These are phyloP conservation scores for Nyctibius bracteatus DNA, from an alignment of 2,113 vertebrate species.

Conservation along the genomic window DNA sequence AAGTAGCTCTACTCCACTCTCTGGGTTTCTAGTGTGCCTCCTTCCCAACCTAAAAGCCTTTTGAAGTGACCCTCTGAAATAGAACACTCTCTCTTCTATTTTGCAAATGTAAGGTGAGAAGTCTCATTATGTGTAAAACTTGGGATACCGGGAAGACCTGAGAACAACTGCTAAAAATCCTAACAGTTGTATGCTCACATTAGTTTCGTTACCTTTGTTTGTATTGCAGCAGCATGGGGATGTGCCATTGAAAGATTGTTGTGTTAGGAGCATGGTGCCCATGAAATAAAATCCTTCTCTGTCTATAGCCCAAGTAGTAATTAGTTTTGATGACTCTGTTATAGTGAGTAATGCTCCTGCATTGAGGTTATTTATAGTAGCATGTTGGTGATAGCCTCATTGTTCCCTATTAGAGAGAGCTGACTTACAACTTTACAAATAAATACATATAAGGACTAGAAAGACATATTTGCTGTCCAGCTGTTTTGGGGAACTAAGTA, in stretches of 20 bases:
- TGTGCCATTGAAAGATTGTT: neutral
- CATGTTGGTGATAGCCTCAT: neutral
- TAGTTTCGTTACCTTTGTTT: neutral
- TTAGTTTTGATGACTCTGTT: neutral
- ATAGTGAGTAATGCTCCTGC: neutral
- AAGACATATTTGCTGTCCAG: neutral
- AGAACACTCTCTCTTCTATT: neutral
- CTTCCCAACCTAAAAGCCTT: neutral
- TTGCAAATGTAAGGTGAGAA: neutral
- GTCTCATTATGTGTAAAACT: neutral
- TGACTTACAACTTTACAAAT: neutral
- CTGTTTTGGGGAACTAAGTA: neutral
- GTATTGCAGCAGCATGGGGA: no score
- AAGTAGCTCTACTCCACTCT: neutral
- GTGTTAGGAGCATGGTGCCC: neutral
- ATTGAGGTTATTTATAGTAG: neutral
- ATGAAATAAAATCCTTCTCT: neutral
- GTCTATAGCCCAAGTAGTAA: neutral
- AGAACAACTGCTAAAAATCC: neutral
- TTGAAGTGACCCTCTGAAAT: neutral
- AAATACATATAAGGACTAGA: neutral
- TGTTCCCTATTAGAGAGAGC: neutral
- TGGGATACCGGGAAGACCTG: neutral
- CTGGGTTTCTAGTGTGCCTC: neutral
- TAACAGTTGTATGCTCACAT: fast-evolving